Percentiles rank a stretch among this genome's conserved stretches.
Conservation (phyloP, 2,797 vertebrate genomes). For the Acrossocheilus wenchowensis region DNA sequence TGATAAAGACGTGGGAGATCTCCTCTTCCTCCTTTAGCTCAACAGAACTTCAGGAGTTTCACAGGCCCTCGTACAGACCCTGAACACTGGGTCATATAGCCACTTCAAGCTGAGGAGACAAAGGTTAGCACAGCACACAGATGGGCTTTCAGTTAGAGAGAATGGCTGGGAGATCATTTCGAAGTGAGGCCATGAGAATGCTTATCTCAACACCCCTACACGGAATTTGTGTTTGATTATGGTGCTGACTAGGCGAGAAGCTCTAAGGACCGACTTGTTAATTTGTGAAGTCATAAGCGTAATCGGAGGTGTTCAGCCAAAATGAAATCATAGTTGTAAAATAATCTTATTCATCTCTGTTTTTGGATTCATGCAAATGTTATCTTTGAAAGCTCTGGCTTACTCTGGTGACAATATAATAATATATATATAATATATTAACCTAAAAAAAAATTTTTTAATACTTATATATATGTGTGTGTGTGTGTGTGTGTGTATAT, state of each 20-base stretch:
- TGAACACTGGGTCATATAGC: conserved; percentile 52
- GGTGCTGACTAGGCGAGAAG: background rate
- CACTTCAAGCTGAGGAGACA: conserved; percentile 61
- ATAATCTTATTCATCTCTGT: background rate
- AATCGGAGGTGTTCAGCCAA: background rate
- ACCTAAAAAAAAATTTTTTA: too few species aligned
- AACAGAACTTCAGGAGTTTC: conserved; percentile 58
- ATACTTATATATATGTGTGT: too few species aligned
- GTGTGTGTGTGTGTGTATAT: too few species aligned
- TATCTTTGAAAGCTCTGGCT: background rate
- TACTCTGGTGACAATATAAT: background rate
- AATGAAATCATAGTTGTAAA: background rate
- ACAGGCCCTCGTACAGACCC: conserved; percentile 52
- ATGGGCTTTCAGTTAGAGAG: conserved; percentile 13
- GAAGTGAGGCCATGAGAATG: conserved; percentile 63
- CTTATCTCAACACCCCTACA: conserved; percentile 35
- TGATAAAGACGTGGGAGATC: conserved; percentile 58
- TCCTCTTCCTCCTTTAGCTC: conserved; percentile 62
- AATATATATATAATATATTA: too few species aligned
- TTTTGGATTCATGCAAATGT: background rate
- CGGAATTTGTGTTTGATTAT: conserved; percentile 19
- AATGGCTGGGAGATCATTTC: conserved; percentile 63
- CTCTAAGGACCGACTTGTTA: background rate
- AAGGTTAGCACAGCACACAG: conserved; percentile 55
- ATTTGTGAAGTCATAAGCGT: conserved; percentile 6